phyloP scores from a whole-genome alignment of 2,113 vertebrate genomes.

The Nothocercus julius region DNA sequence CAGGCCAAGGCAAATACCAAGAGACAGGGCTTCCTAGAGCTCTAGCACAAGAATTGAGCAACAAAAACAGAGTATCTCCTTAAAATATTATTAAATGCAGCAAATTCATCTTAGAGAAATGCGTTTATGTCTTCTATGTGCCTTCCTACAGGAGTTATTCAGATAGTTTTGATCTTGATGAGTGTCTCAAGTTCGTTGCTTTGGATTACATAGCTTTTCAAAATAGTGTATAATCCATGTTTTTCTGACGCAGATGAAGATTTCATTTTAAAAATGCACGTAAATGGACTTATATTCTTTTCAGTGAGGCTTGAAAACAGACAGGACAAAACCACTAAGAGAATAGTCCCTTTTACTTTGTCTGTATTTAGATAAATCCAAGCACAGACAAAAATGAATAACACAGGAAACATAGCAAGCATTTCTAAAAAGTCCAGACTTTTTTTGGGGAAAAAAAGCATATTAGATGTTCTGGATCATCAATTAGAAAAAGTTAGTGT shows the following conservation, averaged over 20 bases:
- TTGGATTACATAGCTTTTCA: not conserved
- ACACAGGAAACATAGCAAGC: not conserved
- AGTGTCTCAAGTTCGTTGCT: not conserved
- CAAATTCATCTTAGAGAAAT: not conserved
- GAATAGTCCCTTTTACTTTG: not conserved
- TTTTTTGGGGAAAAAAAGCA: not conserved
- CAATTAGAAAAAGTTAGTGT: too few species aligned
- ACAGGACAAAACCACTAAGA: not conserved
- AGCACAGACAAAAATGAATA: not conserved
- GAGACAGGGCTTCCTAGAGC: not conserved
- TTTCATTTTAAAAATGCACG: not conserved
- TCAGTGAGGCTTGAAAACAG: not conserved
- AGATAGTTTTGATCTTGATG: not conserved
- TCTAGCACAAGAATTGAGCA: not conserved
- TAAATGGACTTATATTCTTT: not conserved
- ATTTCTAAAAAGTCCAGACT: rapidly evolving
- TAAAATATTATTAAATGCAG: not conserved
- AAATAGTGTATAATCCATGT: not conserved
- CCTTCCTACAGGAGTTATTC: not conserved
- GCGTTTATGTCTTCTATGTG: not conserved
- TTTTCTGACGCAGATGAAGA: not conserved
- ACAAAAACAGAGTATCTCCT: not conserved
- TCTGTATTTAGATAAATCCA: not conserved
- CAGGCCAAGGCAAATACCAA: not conserved
- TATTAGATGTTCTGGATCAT: not conserved